Percentiles rank a stretch among this genome's conserved stretches.
phyloP scores from a whole-genome alignment of 2,888 invertebrate genomes.

The Brachyopa scutellaris region DNA sequence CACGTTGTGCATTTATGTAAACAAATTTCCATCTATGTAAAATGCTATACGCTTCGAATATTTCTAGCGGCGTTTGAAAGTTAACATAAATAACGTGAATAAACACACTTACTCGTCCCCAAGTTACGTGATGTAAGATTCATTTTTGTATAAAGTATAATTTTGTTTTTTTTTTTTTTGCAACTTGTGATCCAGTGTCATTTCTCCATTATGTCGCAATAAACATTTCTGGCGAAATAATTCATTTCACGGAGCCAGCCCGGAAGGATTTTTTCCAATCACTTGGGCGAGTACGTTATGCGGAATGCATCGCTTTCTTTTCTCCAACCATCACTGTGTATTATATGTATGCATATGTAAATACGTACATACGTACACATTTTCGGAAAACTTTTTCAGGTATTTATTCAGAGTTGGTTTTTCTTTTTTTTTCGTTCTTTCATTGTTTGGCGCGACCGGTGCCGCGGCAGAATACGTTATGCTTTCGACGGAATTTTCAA shows the following conservation, averaged over 20 bases:
- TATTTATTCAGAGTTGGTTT: neutral
- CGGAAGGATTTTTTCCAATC: conserved; percentile 10
- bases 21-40: neutral
- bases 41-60: neutral
- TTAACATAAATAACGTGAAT: neutral
- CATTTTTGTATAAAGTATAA: neutral
- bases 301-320: too few relatives aligned
- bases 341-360: neutral
- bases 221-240: neutral
- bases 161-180: too few relatives aligned
- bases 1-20: neutral
- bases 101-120: neutral
- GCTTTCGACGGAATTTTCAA: neutral
- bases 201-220: neutral
- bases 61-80: neutral
- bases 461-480: neutral
- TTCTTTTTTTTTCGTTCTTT: too few relatives aligned
- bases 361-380: neutral
- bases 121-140: neutral
- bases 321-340: neutral
- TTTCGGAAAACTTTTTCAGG: neutral
- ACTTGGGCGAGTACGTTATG: neutral
- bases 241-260: neutral
- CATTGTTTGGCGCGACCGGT: neutral
- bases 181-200: neutral